These are phyloP conservation scores for Trypoxylon attenuatum DNA, from an alignment of 2,888 invertebrate genomes.

Conservation along the genomic window DNA sequence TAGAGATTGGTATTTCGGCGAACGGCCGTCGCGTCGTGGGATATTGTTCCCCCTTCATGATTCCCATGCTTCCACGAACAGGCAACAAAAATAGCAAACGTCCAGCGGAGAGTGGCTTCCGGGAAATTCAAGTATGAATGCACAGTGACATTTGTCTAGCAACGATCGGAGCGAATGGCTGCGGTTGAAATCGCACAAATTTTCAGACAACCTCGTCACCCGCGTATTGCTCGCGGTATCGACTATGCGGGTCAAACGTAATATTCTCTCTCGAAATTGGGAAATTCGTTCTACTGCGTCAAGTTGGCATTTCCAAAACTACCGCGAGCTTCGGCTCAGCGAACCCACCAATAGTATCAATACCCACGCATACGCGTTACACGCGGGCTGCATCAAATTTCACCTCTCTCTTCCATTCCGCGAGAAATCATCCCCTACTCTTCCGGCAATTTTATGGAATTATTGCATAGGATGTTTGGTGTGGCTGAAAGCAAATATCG, in stretches of 20 bases:
- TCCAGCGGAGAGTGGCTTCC: not conserved
- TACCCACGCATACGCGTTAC: not conserved
- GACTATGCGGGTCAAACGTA: not conserved
- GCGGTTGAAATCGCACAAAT: slow-evolving; percentile 26
- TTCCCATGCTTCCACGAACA: too few relatives aligned
- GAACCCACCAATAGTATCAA: not conserved
- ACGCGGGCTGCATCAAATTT: not conserved
- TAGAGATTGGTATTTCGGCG: too few relatives aligned
- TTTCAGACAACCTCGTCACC: slow-evolving; percentile 12
- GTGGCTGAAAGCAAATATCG: not conserved
- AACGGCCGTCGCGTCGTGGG: too few relatives aligned
- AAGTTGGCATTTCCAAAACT: not conserved
- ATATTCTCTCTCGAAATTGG: not conserved
- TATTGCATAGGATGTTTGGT: not conserved
- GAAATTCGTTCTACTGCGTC: not conserved
- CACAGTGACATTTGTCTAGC: slow-evolving; percentile 19
- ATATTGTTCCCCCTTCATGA: too few relatives aligned
- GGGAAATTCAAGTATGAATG: slow-evolving; percentile 21
- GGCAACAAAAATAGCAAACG: too few relatives aligned
- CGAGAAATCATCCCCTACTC: not conserved
- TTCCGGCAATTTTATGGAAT: not conserved
- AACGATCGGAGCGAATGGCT: slow-evolving; percentile 18
- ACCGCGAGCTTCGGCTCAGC: too few relatives aligned
- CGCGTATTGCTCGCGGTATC: slow-evolving; percentile 4
- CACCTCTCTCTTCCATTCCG: not conserved